A percentile compares a stretch with the other conserved stretches of the same genome.
Conservation (phyloP, 2,888 invertebrate genomes). For the Cancer borealis region DNA sequence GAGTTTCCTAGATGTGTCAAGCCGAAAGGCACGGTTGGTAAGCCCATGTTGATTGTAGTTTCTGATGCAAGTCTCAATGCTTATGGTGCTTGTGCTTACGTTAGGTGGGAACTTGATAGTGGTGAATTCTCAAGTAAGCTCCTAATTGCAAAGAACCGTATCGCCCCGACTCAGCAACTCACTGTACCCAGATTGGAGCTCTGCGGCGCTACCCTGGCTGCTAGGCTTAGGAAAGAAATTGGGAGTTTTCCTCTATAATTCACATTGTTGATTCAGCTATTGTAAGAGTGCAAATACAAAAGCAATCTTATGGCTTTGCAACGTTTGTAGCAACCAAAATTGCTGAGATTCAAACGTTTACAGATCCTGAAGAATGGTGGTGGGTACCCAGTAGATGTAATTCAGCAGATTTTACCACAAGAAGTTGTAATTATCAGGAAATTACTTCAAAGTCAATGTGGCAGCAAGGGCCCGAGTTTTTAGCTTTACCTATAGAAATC, state of each 20-base stretch:
- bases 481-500: no score
- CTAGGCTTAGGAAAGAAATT: slow-evolving; percentile 33
- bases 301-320: slow-evolving; percentile 46
- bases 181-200: slow-evolving; percentile 50
- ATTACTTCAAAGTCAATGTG: no score
- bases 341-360: slow-evolving; percentile 41
- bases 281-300: slow-evolving; percentile 61
- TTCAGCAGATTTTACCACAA: slow-evolving; percentile 52
- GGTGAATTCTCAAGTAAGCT: no score
- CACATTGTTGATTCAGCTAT: slow-evolving; percentile 56
- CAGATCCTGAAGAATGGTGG: slow-evolving; percentile 53
- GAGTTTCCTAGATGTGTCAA: no score
- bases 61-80: no score
- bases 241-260: neutral
- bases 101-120: no score
- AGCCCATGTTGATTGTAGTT: no score
- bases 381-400: neutral
- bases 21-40: no score
- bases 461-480: no score
- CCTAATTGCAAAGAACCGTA: slow-evolving; percentile 36
- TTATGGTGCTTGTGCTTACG: no score
- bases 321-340: slow-evolving; percentile 5
- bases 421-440: neutral
- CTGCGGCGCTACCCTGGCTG: slow-evolving; percentile 30
- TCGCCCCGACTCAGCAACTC: slow-evolving; percentile 33